Evolutionary conservation across 2,797 vertebrate species (phyloP).

Genomic region (Streptopelia turtur): DNA sequence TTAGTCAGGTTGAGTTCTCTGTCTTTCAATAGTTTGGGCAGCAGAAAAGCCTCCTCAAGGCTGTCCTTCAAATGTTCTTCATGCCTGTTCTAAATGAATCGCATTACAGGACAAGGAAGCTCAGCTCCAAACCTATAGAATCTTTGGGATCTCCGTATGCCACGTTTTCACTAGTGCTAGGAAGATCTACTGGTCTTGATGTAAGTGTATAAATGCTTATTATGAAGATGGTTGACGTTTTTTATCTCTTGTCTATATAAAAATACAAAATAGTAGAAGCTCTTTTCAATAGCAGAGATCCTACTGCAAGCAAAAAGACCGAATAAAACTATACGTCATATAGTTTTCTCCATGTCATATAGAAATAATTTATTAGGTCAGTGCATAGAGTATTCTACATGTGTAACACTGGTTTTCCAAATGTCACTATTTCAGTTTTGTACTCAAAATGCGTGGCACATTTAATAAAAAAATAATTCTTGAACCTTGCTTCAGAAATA

Average conservation of each 20-base stretch:
- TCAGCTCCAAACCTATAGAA: neutral
- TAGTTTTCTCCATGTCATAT: neutral
- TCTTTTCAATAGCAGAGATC: neutral
- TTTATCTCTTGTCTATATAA: neutral
- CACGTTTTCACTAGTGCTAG: neutral
- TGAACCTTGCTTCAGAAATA: neutral
- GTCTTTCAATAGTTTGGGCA: neutral
- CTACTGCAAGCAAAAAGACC: neutral
- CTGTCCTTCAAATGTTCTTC: neutral
- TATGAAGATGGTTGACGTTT: neutral
- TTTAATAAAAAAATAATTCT: neutral
- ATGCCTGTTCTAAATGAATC: neutral
- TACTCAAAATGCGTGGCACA: neutral
- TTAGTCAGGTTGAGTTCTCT: neutral
- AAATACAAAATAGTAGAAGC: neutral
- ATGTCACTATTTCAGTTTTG: neutral
- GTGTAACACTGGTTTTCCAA: neutral
- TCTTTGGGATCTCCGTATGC: neutral
- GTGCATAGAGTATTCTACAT: neutral
- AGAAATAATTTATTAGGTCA: neutral
- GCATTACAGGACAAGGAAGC: neutral
- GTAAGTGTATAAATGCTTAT: neutral
- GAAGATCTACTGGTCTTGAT: neutral
- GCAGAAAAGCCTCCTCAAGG: neutral
- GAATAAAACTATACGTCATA: neutral